A percentile compares a stretch with the other conserved stretches of the same genome.
Evolutionary conservation across 2,113 vertebrate species (phyloP).

Genomic region (Sinocyclocheilus anshuiensis): DNA sequence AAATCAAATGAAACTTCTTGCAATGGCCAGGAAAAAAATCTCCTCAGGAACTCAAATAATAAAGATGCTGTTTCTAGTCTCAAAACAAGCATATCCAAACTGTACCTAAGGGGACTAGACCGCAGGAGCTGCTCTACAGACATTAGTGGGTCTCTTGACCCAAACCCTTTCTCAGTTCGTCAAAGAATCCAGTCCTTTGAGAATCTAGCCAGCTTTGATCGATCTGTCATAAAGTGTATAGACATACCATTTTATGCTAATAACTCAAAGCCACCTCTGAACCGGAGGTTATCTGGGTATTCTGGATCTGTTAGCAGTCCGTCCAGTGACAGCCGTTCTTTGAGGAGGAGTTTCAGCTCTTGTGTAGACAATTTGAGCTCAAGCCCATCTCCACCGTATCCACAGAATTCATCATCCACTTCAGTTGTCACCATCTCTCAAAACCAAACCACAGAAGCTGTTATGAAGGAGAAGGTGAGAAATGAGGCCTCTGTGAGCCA

Average conservation of each 20-base stretch:
- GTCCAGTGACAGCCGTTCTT: constrained; percentile 57
- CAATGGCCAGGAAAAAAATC: constrained; percentile 26
- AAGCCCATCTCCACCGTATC: constrained; percentile 9
- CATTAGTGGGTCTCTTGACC: constrained; percentile 74
- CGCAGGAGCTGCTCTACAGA: constrained; percentile 80
- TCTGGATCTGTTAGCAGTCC: constrained; percentile 61
- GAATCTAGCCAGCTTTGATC: constrained; percentile 88
- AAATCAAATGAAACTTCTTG: constrained; percentile 38
- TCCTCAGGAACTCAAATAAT: constrained; percentile 23
- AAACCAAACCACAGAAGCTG: constrained; percentile 34
- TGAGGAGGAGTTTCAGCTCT: constrained; percentile 81
- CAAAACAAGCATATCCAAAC: constrained; percentile 59
- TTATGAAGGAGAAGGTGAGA: constrained; percentile 29
- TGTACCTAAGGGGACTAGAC: constrained; percentile 59
- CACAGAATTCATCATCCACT: constrained; percentile 61
- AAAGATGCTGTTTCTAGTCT: constrained; percentile 47
- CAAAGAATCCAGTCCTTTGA: constrained; percentile 97
- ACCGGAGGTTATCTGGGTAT: constrained; percentile 80
- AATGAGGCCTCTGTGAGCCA: constrained; percentile 21
- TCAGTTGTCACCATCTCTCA: constrained; percentile 36
- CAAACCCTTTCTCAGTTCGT: constrained; percentile 88
- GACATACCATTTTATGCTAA: constrained; percentile 73
- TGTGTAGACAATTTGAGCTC: constrained; percentile 73
- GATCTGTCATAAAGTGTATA: constrained; percentile 74
- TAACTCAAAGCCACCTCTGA: constrained; percentile 73